Evolutionary conservation across 2,113 vertebrate species (phyloP).

Genomic region (Regulus satrapa): DNA sequence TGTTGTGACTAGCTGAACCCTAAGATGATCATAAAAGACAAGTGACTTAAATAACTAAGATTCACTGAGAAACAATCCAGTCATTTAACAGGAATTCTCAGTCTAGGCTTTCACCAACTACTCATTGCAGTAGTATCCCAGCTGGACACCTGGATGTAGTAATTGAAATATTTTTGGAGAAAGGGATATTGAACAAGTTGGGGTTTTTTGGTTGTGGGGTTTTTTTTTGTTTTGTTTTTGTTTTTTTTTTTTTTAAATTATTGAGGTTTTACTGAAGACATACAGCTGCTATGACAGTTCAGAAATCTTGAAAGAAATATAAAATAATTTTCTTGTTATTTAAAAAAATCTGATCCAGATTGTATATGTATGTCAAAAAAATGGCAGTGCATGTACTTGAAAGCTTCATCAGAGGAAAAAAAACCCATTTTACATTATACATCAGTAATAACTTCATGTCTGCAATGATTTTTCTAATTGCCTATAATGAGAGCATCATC

Average conservation of each 20-base stretch:
- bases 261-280: neutral
- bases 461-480: too few relatives aligned
- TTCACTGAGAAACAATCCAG: neutral
- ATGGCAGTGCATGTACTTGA: too few relatives aligned
- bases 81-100: neutral
- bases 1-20: neutral
- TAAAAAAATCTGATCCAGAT: too few relatives aligned
- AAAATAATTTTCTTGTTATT: neutral
- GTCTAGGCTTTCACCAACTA: neutral
- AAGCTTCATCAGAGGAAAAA: too few relatives aligned
- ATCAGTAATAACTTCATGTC: too few relatives aligned
- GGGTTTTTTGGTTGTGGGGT: too few relatives aligned
- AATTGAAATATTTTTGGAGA: neutral
- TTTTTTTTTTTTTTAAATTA: neutral
- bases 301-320: neutral
- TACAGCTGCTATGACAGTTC: neutral
- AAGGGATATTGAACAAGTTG: neutral
- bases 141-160: neutral
- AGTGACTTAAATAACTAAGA: neutral
- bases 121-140: rapidly evolving
- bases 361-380: too few relatives aligned
- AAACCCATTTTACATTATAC: too few relatives aligned
- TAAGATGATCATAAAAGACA: neutral
- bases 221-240: too few relatives aligned
- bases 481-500: too few relatives aligned